Conservation (phyloP, 1,140 invertebrate species). For the Sinella curviseta region DNA sequence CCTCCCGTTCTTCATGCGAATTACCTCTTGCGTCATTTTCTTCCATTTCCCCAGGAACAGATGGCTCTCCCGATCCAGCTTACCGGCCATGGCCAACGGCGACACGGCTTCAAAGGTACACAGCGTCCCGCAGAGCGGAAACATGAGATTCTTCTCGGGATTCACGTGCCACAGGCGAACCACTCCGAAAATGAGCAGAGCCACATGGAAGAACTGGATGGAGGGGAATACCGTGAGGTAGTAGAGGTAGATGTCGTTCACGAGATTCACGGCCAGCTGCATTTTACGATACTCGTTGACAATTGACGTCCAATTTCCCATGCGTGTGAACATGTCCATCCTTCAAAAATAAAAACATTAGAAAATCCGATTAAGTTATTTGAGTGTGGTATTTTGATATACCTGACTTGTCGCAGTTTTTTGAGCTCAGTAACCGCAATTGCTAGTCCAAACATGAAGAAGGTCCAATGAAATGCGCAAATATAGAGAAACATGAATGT, state of each 20-base stretch:
- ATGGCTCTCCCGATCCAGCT: background rate
- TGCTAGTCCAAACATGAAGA: background rate
- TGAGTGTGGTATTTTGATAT: background rate
- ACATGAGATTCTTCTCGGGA: too few species aligned
- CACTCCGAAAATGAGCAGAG: background rate
- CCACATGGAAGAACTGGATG: background rate
- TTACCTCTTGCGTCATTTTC: background rate
- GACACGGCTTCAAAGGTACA: slow-evolving; percentile 8
- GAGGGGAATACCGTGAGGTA: slow-evolving; percentile 7
- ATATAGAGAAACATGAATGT: background rate
- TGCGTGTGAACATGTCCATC: too few species aligned
- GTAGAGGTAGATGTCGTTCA: background rate
- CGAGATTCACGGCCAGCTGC: background rate
- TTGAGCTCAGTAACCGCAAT: background rate
- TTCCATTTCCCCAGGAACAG: background rate
- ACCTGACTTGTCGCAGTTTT: background rate
- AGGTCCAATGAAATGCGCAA: background rate
- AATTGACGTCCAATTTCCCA: background rate
- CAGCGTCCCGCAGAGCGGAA: background rate
- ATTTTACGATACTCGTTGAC: background rate
- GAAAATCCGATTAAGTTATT: background rate
- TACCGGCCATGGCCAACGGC: slow-evolving; percentile 21
- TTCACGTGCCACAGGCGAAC: background rate
- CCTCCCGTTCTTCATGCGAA: background rate
- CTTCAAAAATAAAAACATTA: too few species aligned